phyloP scores from a whole-genome alignment of 2,113 vertebrate species.

The Chiloscyllium plagiosum region DNA sequence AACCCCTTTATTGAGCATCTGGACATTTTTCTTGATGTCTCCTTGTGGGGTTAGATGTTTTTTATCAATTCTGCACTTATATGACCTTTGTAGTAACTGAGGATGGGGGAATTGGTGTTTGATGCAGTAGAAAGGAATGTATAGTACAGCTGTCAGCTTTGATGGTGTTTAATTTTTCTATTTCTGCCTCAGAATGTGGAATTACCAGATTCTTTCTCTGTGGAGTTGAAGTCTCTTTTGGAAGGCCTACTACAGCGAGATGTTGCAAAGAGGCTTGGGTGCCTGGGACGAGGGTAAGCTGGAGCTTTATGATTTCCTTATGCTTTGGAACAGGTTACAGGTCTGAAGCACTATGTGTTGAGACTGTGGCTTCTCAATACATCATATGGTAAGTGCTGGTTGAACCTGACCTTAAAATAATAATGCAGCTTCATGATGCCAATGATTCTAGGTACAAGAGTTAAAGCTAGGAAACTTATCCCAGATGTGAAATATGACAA shows the following conservation, averaged over 20 bases:
- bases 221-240: slow-evolving; percentile 81
- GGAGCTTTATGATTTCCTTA: neutral
- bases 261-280: slow-evolving; percentile 80
- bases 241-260: slow-evolving; percentile 87
- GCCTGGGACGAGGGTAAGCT: slow-evolving; percentile 78
- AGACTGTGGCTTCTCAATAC: neutral
- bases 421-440: neutral
- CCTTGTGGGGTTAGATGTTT: neutral
- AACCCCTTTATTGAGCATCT: neutral
- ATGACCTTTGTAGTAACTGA: neutral
- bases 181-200: slow-evolving; percentile 74
- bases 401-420: neutral
- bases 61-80: neutral
- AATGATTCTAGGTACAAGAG: neutral
- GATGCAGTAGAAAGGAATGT: neutral
- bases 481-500: neutral
- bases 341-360: neutral
- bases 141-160: neutral
- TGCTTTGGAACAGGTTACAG: neutral
- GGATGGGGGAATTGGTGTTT: neutral
- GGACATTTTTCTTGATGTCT: neutral
- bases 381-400: neutral
- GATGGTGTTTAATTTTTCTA: neutral
- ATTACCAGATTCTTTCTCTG: slow-evolving; percentile 84
- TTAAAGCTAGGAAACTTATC: neutral